Base-by-base conservation (phyloP, 2,113 vertebrate genomes). In the Zeus faber region DNA sequence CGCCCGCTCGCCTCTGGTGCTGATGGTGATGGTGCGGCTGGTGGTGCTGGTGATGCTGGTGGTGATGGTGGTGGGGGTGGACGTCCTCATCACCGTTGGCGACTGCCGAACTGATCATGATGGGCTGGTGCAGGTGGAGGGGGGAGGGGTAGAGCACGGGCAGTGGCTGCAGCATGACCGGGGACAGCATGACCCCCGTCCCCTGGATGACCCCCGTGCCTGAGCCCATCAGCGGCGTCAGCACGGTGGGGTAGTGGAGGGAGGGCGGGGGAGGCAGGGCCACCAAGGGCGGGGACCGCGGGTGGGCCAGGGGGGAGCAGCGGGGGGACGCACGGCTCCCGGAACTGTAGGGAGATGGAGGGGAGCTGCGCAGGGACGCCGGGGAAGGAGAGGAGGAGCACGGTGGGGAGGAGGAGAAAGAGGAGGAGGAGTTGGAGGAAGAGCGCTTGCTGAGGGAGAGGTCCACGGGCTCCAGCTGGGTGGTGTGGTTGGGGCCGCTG, bases 401-500 rank as follows among this genome's bases (percentile, higher is more conserved):
- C 65, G 84, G 85, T 66, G 91, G 84, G 89, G 92, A 48, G 72
- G 77, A 72, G 49, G 93, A 83, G 46, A 90, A 89, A 39, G 93
- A 90, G 46, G 93, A 91, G 5, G 94, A 92, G 23, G 68, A 89
- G 65, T 86, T 91, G 0, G 87, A 61, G 0, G 96, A 95, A 41
- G 89, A 86, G 18, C 92, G 90, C 79, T 95, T 98, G 87, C 92
- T 95, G 74, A 96, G 80, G 0, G 97, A 97, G 50, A 99, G 92
- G 70, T 99, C 97, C 49, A 99, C 96, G 0, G 97, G 97, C 79
- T 98, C 97, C 78, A 94, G 59, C 87, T 98, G 96, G 57, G 91
- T 73, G 77, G 5, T 88, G 83, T 54, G 88, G 79, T 77, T 85
- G 68, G 74, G 91, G 83, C 0, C 75, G 49, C 58, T 74, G 6